Percentiles rank a stretch among this genome's conserved stretches.
Conservation (phyloP, 2,797 vertebrate species). For the Pipistrellus pipistrellus region DNA sequence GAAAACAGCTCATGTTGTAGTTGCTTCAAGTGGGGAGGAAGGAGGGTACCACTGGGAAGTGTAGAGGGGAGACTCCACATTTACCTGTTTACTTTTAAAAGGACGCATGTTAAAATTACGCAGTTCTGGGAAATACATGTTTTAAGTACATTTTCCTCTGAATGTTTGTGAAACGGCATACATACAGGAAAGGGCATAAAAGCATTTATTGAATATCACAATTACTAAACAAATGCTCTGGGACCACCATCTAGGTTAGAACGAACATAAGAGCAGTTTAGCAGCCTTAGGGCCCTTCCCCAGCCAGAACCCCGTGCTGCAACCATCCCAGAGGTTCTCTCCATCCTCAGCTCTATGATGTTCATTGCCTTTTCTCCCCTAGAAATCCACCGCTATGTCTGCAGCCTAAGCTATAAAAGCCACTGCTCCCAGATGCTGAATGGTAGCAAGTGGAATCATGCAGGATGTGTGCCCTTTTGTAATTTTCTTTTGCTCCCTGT, state of each 20-base stretch:
- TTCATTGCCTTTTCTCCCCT: background rate
- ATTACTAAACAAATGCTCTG: background rate
- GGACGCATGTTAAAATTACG: background rate
- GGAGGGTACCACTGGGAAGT: background rate
- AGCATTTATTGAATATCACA: background rate
- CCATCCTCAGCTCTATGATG: background rate
- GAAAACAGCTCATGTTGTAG: background rate
- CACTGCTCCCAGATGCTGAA: background rate
- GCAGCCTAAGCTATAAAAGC: background rate
- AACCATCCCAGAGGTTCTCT: too few species aligned
- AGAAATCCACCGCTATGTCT: background rate
- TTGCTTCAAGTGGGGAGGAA: background rate
- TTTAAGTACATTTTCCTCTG: background rate
- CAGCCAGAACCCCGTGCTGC: background rate
- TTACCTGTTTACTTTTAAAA: background rate
- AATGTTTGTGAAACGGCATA: background rate
- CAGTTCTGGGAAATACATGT: background rate
- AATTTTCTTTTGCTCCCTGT: background rate
- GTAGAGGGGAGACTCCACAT: background rate
- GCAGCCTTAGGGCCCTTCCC: background rate
- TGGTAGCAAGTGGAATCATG: background rate
- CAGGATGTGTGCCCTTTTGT: fast-evolving
- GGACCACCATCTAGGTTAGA: background rate
- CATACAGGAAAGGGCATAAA: background rate
- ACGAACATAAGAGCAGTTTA: background rate